Evolutionary conservation across 2,113 vertebrate genomes (phyloP), one percentile per base, ranked within the genome.

Genomic region (Tachysurus vachellii): DNA sequence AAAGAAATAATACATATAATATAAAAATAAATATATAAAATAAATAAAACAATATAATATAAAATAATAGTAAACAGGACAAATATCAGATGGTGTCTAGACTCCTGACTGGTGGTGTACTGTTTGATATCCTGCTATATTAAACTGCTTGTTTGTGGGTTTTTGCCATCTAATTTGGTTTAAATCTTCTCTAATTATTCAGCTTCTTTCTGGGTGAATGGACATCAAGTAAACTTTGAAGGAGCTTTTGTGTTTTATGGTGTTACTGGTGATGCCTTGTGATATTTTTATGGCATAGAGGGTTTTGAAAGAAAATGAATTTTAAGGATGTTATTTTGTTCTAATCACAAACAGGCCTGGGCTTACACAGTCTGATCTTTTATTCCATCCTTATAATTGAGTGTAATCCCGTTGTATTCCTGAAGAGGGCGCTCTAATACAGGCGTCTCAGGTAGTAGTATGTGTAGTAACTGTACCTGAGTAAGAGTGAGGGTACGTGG

Each of bases 341-440:
- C 50, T n/a, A 50, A 13, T 76, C 73, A n/a, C 44, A 50, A 21
- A 5, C 3, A 23, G 19, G 70, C 70, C 23, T 23, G 10, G 70
- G 1, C 1, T 12, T 73, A 16, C 44, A 50, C 11, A 76, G 70
- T 23, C 44, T 26, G 21, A 59, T 42, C 2, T 0, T 80, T 59
- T 17, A n/a, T 80, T 31, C 23, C 2, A 50, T n/a, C 31, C 13
- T 61, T 42, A 75, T 19, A 12, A 26, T 79, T 23, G 21, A 86
- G 66, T 84, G 80, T 62, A 85, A 42, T 86, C 10, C 80, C 4
- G 75, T 26, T 42, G 77, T 85, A 8, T 26, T 87, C 94, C 95
- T 95, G 92, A 93, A 89, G 95, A 95, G 95, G 95, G 95, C 92
- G 95, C 94, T 95, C 94, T 93, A 94, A 96, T 95, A 94, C 95